phyloP scores from a whole-genome alignment of 2,113 vertebrate genomes.

The Phrynosoma blainvillii region DNA sequence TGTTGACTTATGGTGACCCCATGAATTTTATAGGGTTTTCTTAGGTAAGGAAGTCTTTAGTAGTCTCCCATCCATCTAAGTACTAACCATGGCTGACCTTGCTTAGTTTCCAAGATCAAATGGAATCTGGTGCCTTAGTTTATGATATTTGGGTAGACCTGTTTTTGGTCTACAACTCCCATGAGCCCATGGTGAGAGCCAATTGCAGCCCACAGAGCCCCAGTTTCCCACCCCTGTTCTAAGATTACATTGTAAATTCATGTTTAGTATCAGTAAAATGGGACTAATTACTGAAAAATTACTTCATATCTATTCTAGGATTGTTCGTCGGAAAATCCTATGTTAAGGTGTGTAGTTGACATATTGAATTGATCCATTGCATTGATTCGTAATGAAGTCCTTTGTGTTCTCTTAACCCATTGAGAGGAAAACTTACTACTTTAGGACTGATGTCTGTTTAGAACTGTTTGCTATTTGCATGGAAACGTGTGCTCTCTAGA shows the following conservation, averaged over 20 bases:
- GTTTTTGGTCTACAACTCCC: too few species aligned
- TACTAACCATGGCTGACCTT: too few species aligned
- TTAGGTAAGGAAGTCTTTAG: too few species aligned
- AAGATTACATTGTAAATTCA: neutral
- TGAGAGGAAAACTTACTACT: constrained; percentile 8
- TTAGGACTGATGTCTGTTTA: neutral
- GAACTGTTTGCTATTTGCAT: constrained; percentile 20
- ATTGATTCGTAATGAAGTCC: rapidly evolving
- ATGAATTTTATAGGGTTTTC: too few species aligned
- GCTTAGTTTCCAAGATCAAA: too few species aligned
- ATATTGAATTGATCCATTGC: neutral
- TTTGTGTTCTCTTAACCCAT: neutral
- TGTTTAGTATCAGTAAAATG: neutral
- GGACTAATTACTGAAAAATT: neutral
- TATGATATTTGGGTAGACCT: too few species aligned
- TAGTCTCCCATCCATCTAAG: too few species aligned
- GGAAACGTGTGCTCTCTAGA: neutral
- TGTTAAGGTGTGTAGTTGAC: neutral
- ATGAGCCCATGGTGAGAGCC: too few species aligned
- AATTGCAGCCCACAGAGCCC: too few species aligned
- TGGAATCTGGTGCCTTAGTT: too few species aligned
- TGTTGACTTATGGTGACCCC: too few species aligned
- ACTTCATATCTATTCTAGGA: neutral
- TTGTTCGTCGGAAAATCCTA: neutral
- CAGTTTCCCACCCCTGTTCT: too few species aligned